These are phyloP conservation scores for Tachina grossa DNA, from an alignment of 2,888 invertebrate species.

Conservation along the genomic window DNA sequence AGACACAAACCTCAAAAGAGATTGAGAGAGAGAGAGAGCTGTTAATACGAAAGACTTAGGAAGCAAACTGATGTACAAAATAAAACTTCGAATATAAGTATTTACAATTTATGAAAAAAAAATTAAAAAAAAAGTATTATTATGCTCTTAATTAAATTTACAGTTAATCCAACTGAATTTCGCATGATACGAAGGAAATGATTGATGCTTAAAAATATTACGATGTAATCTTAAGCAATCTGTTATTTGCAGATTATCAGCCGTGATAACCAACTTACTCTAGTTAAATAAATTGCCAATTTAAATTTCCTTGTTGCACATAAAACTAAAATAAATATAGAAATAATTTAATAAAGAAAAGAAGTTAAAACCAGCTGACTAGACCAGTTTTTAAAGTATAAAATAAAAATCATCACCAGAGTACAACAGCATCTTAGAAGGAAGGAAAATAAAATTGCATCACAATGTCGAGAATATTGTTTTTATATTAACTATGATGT, in stretches of 20 bases:
- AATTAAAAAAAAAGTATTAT: slow-evolving; percentile 12
- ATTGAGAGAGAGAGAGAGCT: neutral
- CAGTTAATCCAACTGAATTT: slow-evolving; percentile 32
- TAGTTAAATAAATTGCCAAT: slow-evolving; percentile 44
- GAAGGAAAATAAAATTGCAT: slow-evolving; percentile 37
- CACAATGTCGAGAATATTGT: slow-evolving; percentile 15
- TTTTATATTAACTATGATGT: slow-evolving; percentile 44
- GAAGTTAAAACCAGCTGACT: neutral
- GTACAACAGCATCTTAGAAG: slow-evolving; percentile 10
- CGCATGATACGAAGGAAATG: slow-evolving; percentile 1
- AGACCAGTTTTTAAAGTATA: slow-evolving; percentile 22
- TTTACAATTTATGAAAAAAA: neutral
- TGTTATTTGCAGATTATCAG: slow-evolving; percentile 29
- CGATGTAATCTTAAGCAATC: slow-evolving; percentile 10
- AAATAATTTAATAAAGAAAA: neutral
- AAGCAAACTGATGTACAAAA: neutral
- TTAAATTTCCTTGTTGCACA: slow-evolving; percentile 29
- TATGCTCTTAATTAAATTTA: slow-evolving; percentile 34
- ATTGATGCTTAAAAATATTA: slow-evolving; percentile 22
- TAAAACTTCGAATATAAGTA: neutral
- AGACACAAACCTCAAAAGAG: neutral
- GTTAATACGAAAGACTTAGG: slow-evolving; percentile 12
- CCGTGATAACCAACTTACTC: slow-evolving; percentile 18
- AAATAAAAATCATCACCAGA: slow-evolving; percentile 11
- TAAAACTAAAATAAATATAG: neutral